phyloP scores from a whole-genome alignment of 2,888 invertebrate genomes.

The Eremobia ochroleuca region DNA sequence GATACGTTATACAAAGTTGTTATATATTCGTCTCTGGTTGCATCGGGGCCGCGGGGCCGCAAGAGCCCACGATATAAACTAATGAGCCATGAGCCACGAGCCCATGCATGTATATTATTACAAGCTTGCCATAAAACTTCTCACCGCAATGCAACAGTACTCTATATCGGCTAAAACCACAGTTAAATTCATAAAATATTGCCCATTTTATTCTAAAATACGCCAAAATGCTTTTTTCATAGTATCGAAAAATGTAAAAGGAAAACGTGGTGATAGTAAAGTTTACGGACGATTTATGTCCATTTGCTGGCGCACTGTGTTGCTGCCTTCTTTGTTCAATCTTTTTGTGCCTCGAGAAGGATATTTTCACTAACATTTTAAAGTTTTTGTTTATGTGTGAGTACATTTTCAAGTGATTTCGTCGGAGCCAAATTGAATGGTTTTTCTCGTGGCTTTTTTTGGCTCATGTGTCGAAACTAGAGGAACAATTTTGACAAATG shows the following conservation, averaged over 20 bases:
- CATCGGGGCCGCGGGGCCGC: constrained; percentile 40
- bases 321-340: constrained; percentile 59
- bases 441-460: constrained; percentile 20
- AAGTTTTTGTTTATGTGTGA: constrained; percentile 46
- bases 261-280: constrained; percentile 65
- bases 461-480: constrained; percentile 22
- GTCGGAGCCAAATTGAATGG: constrained; percentile 29
- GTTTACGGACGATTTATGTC: constrained; percentile 66
- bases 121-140: constrained; percentile 73
- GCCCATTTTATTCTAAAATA: constrained; percentile 59
- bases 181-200: constrained; percentile 66
- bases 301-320: constrained; percentile 57
- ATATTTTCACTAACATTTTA: constrained; percentile 48
- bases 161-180: constrained; percentile 52
- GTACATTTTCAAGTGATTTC: constrained; percentile 37
- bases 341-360: constrained; percentile 49
- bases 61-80: constrained; percentile 67
- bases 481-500: constrained; percentile 47
- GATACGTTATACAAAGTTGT: constrained; percentile 42
- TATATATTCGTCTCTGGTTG: constrained; percentile 52
- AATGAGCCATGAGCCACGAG: constrained; percentile 81
- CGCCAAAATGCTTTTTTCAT: constrained; percentile 63
- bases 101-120: constrained; percentile 74
- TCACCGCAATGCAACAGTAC: constrained; percentile 64
- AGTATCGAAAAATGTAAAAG: constrained; percentile 62